Percentiles rank a stretch among this genome's conserved stretches.
Evolutionary conservation across 2,797 vertebrate genomes (phyloP).

Genomic region (Ptychadena robeensis): DNA sequence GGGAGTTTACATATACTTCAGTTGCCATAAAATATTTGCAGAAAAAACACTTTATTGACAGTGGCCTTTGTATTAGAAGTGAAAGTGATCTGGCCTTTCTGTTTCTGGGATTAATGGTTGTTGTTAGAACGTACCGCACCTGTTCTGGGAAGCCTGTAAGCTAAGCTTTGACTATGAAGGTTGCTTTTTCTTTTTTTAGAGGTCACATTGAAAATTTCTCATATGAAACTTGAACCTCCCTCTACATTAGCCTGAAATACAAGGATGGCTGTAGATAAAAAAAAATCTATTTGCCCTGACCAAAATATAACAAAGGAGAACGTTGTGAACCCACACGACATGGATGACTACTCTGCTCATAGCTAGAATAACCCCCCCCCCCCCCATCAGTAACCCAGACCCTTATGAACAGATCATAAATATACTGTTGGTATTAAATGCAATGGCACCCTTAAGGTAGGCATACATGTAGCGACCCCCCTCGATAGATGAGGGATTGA

Average conservation of each 20-base stretch:
- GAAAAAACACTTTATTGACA: no score
- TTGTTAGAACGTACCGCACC: neutral
- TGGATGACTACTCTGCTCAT: no score
- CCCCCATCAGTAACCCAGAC: no score
- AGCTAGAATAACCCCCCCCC: neutral
- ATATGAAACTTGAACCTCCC: constrained; percentile 19
- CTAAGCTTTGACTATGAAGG: neutral
- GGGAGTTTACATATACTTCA: no score
- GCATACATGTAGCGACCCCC: no score
- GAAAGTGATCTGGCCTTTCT: neutral
- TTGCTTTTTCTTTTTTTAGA: neutral
- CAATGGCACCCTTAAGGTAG: no score
- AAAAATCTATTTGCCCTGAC: neutral
- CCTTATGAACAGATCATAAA: no score
- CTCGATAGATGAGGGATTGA: no score
- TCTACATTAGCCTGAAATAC: neutral
- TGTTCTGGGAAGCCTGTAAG: neutral
- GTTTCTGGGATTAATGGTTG: neutral
- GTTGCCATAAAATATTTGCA: no score
- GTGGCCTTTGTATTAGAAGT: no score
- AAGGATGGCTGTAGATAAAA: neutral
- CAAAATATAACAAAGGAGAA: neutral
- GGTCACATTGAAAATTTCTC: constrained; percentile 17
- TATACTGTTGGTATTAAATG: no score
- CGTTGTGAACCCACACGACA: no score